Evolutionary conservation across 1,140 invertebrate genomes (phyloP), one percentile per base, ranked within the genome.

Genomic region (Drosophila eugracilis): DNA sequence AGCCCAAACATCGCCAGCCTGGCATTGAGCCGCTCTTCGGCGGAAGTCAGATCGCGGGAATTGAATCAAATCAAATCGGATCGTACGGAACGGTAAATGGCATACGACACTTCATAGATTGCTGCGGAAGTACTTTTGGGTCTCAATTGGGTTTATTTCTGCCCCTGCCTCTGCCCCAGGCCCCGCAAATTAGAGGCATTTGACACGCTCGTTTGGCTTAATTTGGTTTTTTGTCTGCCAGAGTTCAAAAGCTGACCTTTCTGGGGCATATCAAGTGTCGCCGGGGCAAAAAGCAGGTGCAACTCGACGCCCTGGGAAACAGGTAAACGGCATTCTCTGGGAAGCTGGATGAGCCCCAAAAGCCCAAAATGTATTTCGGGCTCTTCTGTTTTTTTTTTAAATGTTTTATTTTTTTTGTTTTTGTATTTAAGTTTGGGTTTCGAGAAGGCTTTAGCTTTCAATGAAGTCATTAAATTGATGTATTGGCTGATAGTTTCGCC

Each of bases 401-500:
- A n/a, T 21, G 9, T 42, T 60, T 30, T 36, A 28, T 45, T 50
- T n/a, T n/a, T n/a, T n/a, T n/a, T n/a, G n/a, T n/a, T n/a, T n/a
- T n/a, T n/a, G n/a, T n/a, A n/a, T n/a, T n/a, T n/a, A n/a, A n/a
- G n/a, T n/a, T n/a, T 37, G 36, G 58, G 72, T 52, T 62, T 53
- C 81, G 45, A 73, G 65, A 86, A 54, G 63, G 76, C 80, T 80
- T 80, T 85, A 59, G 76, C 80, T 80, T 80, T 85, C 81, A 85
- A 85, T 85, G 83, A 85, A 85, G 80, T 80, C 80, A 85, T 85
- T 86, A 85, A 85, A 62, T 85, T 85, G 80, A 85, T 85, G 80
- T 85, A 86, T 85, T 85, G 77, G 50, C 73, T 30, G 83, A 73
- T 80, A 79, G 75, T 63, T 80, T 85, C 63, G 69, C 62, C 44